Conservation (phyloP, 2,797 vertebrate species). For the Spondyliosoma cantharus region DNA sequence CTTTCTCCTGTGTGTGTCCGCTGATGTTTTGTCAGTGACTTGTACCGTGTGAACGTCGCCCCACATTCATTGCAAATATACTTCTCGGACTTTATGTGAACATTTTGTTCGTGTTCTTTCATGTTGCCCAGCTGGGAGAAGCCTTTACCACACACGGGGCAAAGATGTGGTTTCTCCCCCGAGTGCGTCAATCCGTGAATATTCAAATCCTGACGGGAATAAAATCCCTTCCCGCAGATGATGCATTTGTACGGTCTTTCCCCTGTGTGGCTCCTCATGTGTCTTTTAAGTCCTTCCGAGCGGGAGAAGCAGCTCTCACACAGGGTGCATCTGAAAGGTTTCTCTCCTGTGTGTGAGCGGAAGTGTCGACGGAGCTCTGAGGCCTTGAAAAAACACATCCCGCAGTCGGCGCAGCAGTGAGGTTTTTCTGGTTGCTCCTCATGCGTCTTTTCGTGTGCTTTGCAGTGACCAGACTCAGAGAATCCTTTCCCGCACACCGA, state of each 20-base stretch:
- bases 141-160: constrained; percentile 79
- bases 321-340: constrained; percentile 73
- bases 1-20: constrained; percentile 78
- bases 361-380: constrained; percentile 69
- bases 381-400: constrained; percentile 78
- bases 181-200: constrained; percentile 71
- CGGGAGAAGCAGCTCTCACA: constrained; percentile 78
- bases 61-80: constrained; percentile 76
- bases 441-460: constrained; percentile 75
- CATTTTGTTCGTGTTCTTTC: constrained; percentile 78
- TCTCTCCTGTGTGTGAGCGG: constrained; percentile 78
- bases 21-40: constrained; percentile 74
- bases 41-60: constrained; percentile 73
- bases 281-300: constrained; percentile 77
- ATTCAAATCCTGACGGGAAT: constrained; percentile 73
- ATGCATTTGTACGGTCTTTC: constrained; percentile 75
- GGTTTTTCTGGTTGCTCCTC: constrained; percentile 78
- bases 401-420: constrained; percentile 66
- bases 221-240: constrained; percentile 75
- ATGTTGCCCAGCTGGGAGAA: constrained; percentile 81
- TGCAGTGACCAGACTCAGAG: constrained; percentile 76
- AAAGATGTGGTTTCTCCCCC: constrained; percentile 77
- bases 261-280: constrained; percentile 79
- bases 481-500: constrained; percentile 75
- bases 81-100: constrained; percentile 72